phyloP scores from a whole-genome alignment of 2,888 invertebrate genomes.

The Cheilosia scutellata region DNA sequence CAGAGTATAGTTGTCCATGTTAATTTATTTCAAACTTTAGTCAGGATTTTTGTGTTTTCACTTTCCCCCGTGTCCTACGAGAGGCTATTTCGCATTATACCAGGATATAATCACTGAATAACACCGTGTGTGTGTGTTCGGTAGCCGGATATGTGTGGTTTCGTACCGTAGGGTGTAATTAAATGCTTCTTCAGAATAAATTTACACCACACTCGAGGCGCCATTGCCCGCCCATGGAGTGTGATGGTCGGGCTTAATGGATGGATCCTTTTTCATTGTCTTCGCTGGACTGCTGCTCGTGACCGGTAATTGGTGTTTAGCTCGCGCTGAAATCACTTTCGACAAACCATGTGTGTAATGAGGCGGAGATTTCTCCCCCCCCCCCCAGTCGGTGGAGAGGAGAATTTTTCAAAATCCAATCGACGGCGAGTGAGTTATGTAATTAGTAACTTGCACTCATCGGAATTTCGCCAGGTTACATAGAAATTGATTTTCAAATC shows the following conservation, averaged over 20 bases:
- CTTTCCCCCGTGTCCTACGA: background rate
- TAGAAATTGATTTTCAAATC: conserved; percentile 54
- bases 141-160: conserved; percentile 34
- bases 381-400: background rate
- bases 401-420: conserved; percentile 35
- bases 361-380: conserved; percentile 5
- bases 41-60: conserved; percentile 6
- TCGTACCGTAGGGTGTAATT: conserved; percentile 35
- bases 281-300: conserved; percentile 17
- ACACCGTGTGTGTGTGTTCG: background rate
- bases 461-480: background rate
- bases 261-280: conserved; percentile 36
- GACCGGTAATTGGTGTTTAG: conserved; percentile 73
- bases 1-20: conserved; percentile 38
- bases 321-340: conserved; percentile 46
- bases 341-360: background rate
- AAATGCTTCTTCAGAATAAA: conserved; percentile 57
- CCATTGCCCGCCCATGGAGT: background rate
- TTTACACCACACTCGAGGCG: conserved; percentile 26
- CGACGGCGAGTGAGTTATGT: conserved; percentile 23
- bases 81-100: conserved; percentile 17
- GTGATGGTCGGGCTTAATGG: background rate
- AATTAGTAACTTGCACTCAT: conserved; percentile 29
- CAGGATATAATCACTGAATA: conserved; percentile 18
- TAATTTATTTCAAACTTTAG: conserved; percentile 56